Evolutionary conservation across 2,888 invertebrate species (phyloP), one percentile per base, ranked within the genome.

Genomic region (Torymus tubicola): DNA sequence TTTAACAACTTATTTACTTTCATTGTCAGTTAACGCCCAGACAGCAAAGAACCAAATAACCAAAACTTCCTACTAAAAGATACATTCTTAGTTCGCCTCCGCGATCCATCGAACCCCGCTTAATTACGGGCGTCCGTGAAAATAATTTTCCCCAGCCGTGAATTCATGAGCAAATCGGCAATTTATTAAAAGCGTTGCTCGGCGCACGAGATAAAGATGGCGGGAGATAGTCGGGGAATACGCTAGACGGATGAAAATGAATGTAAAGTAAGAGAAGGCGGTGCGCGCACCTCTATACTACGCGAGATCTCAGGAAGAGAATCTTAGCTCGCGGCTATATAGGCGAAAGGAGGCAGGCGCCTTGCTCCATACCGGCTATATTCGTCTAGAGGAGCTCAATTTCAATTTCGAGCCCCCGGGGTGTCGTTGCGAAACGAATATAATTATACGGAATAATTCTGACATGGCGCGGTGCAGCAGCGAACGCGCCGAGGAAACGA

Each of bases 391-490:
- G 88, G 89, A 88, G 89, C 89, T 90, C 90, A 89, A 90, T 90
- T 90, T 90, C 90, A 90, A 90, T 90, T 90, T 90, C 88, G 86
- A 88, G 89, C 87, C 90, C 88, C 90, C 85, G 85, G 90, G 89
- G 90, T 89, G 89, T 90, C 90, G 89, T 90, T 89, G 87, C 89
- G 87, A 88, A 90, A 90, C 89, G 90, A 90, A 90, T 90, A 90
- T 90, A 90, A 90, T 90, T 90, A 90, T 90, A 89, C 90, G 88
- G 87, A 90, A 90, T 90, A 90, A 90, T 90, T 90, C 89, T 89
- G 89, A 89, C 87, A 85, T 85, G 85, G 82, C 83, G 83, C 73
- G 79, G 31, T 8, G 31, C 5, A 3, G 31, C 31, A 8, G 31
- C 31, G 83, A 69, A 72, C 71, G 74, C 78, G 82, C 60, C 60